Percentiles rank a stretch among this genome's conserved stretches.
Evolutionary conservation across 1,140 invertebrate genomes (phyloP).

Genomic region (Lineus longissimus): DNA sequence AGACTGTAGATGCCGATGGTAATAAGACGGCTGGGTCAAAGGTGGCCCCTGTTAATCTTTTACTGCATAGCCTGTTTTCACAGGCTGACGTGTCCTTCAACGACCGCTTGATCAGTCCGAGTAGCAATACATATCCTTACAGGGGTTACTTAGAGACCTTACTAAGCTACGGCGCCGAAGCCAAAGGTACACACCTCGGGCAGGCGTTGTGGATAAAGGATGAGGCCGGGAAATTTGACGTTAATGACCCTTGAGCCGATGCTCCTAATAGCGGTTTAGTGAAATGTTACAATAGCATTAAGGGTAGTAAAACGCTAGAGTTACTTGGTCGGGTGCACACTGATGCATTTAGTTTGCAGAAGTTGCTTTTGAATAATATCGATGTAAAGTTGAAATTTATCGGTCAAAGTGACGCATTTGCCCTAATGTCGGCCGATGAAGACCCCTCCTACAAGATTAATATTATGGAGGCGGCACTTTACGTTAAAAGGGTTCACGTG

Average conservation of each 20-base stretch:
- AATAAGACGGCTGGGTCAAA: background rate
- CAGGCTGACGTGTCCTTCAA: background rate
- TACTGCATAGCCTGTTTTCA: background rate
- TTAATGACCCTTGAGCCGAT: background rate
- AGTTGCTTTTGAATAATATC: background rate
- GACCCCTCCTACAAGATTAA: background rate
- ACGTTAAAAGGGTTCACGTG: background rate
- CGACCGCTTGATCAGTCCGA: background rate
- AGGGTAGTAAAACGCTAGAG: background rate
- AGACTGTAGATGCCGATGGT: too few species aligned
- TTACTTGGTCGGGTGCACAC: background rate
- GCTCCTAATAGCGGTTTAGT: background rate
- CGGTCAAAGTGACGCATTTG: background rate
- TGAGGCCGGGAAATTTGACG: background rate
- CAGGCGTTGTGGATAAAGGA: background rate
- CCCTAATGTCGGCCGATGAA: background rate
- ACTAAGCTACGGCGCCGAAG: background rate
- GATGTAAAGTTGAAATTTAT: background rate
- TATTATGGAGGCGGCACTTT: background rate
- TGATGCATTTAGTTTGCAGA: background rate
- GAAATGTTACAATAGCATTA: background rate
- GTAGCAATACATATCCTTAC: background rate
- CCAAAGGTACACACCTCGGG: background rate
- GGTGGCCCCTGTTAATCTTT: background rate
- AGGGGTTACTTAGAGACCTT: background rate